A percentile compares a stretch with the other conserved stretches of the same genome.
phyloP scores from a whole-genome alignment of 1,140 invertebrate species.

The Dinoponera quadriceps region DNA sequence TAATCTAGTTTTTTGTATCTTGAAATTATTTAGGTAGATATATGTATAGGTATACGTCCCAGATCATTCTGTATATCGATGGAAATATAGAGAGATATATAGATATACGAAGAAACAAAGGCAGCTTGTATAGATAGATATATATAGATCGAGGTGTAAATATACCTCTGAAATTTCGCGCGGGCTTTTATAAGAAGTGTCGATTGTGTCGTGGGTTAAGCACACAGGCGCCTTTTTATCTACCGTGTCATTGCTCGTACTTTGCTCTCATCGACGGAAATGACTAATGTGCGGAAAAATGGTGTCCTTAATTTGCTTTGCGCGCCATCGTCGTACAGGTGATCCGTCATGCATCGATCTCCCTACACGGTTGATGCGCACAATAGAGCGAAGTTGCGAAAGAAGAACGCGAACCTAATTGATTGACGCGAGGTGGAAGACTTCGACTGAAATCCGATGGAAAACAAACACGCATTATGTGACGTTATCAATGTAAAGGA shows the following conservation, averaged over 20 bases:
- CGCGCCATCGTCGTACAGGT: conserved; percentile 1
- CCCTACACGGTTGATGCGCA: conserved; percentile 4
- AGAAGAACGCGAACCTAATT: conserved; percentile 48
- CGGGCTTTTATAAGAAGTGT: background rate
- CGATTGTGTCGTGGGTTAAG: background rate
- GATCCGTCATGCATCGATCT: conserved; percentile 27
- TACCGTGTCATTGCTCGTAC: background rate
- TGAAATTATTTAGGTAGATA: too few relatives aligned
- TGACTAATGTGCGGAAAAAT: conserved; percentile 46
- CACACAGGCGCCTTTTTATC: conserved; percentile 11
- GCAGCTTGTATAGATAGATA: too few relatives aligned
- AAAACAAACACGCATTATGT: background rate
- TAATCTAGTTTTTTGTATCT: too few relatives aligned
- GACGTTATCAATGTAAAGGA: conserved; percentile 22
- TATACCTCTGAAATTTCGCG: background rate
- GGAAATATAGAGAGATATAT: too few relatives aligned
- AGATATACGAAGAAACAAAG: too few relatives aligned
- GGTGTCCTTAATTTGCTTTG: conserved; percentile 42
- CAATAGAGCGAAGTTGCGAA: background rate
- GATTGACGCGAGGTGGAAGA: background rate
- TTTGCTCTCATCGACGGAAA: conserved; percentile 44
- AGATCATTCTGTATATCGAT: too few relatives aligned
- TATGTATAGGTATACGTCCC: too few relatives aligned
- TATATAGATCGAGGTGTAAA: background rate
- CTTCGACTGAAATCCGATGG: conserved; percentile 26